phyloP scores from a whole-genome alignment of 2,113 vertebrate species.

The Eira barbara region DNA sequence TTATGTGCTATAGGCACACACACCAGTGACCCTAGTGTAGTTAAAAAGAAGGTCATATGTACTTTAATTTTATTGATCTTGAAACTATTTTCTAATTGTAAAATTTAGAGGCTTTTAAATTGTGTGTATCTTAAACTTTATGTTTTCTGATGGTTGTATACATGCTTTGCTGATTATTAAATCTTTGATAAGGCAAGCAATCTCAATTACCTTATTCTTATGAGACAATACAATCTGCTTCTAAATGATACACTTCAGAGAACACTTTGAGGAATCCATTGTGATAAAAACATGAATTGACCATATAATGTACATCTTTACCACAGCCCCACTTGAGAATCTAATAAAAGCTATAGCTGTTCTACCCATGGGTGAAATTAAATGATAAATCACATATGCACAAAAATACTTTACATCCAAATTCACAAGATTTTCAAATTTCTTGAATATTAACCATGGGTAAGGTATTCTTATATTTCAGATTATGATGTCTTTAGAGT shows the following conservation, averaged over 20 bases:
- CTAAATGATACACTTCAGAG: not conserved
- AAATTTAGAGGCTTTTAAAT: not conserved
- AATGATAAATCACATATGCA: not conserved
- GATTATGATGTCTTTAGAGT: not conserved
- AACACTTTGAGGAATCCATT: not conserved
- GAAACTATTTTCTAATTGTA: not conserved
- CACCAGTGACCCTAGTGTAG: not conserved
- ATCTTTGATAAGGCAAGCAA: not conserved
- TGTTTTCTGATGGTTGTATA: not conserved
- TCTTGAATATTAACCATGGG: not conserved
- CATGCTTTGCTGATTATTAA: conserved; percentile 22
- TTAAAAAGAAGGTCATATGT: not conserved
- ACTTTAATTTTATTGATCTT: not conserved
- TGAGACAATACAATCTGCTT: not conserved
- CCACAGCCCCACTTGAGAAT: not conserved
- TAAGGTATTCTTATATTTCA: not conserved
- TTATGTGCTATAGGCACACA: not conserved
- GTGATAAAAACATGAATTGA: conserved; percentile 8
- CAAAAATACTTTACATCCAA: not conserved
- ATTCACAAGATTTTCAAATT: not conserved
- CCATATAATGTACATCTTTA: not conserved
- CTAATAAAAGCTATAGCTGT: not conserved
- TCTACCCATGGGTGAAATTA: not conserved
- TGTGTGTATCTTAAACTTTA: not conserved
- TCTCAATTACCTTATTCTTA: conserved; percentile 5